Evolutionary conservation across 2,888 invertebrate species (phyloP).

Genomic region (Megamerina dolium): DNA sequence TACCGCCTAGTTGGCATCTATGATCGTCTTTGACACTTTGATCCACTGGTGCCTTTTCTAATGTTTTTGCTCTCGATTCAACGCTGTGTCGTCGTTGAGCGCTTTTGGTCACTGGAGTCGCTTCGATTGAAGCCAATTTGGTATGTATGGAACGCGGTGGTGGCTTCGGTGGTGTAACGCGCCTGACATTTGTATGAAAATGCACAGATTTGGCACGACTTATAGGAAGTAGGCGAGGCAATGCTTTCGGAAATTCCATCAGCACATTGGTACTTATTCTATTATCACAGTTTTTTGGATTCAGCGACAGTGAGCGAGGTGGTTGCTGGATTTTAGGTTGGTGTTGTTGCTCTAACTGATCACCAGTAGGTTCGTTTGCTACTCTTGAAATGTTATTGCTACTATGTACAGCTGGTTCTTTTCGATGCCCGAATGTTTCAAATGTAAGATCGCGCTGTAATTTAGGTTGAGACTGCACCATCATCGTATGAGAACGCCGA

Average conservation of each 20-base stretch:
- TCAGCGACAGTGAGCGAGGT: constrained; percentile 27
- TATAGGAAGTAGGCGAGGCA: constrained; percentile 29
- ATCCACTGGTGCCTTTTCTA: constrained; percentile 14
- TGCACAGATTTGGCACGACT: constrained; percentile 38
- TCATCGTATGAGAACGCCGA: constrained; percentile 46
- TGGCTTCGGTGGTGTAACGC: constrained; percentile 20
- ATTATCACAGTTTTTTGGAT: constrained; percentile 33
- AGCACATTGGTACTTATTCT: constrained; percentile 13
- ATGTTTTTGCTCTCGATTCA: no score
- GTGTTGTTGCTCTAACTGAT: constrained; percentile 5
- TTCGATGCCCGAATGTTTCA: neutral
- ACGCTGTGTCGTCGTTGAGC: constrained; percentile 11
- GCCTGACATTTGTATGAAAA: constrained; percentile 10
- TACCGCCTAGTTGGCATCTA: constrained; percentile 29
- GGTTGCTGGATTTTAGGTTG: constrained; percentile 25
- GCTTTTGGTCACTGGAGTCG: neutral
- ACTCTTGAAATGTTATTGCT: no score
- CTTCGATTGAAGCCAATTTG: constrained; percentile 2
- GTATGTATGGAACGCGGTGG: constrained; percentile 17
- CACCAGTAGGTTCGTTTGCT: no score
- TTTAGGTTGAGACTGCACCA: constrained; percentile 11
- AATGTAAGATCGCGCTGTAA: constrained; percentile 6
- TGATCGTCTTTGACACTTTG: constrained; percentile 14
- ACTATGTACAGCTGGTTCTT: constrained; percentile 8
- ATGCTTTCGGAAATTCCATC: constrained; percentile 22